Conservation (phyloP, 2,797 vertebrate genomes). For the Scolopax bukidnonensis region DNA sequence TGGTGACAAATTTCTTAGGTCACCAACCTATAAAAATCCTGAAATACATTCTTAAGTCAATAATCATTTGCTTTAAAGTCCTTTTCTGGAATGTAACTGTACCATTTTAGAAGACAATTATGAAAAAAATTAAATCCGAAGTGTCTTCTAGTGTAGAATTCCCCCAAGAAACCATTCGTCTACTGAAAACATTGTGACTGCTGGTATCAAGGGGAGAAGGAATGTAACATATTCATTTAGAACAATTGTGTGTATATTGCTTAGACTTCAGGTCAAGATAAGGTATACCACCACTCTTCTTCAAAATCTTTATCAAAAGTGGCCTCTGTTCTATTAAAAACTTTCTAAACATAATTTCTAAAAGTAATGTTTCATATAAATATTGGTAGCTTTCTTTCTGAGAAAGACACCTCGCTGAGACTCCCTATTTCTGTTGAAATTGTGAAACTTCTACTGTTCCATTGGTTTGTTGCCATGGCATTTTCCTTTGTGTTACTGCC, state of each 20-base stretch:
- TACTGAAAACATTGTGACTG: not conserved
- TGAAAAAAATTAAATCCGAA: not conserved
- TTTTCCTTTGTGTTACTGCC: constrained; percentile 8
- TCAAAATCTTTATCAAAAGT: constrained; percentile 9
- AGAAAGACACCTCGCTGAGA: not conserved
- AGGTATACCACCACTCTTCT: not conserved
- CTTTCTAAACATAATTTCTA: not conserved
- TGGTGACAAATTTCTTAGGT: not conserved
- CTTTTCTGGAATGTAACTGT: not conserved
- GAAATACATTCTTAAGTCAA: not conserved
- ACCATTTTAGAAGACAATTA: not conserved
- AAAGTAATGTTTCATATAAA: not conserved
- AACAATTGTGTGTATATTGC: not conserved
- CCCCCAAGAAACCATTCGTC: not conserved
- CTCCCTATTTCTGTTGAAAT: not conserved
- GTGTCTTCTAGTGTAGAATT: not conserved
- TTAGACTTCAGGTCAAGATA: not conserved
- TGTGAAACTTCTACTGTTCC: not conserved
- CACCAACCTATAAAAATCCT: not conserved
- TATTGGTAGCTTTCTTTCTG: not conserved
- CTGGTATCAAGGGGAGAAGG: not conserved
- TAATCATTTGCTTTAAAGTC: not conserved
- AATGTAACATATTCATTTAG: not conserved
- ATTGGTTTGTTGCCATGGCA: constrained; percentile 20
- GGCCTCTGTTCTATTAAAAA: constrained; percentile 2